These are phyloP conservation scores for Drosophila prosaltans DNA, from an alignment of 1,140 invertebrate genomes.

Conservation along the genomic window DNA sequence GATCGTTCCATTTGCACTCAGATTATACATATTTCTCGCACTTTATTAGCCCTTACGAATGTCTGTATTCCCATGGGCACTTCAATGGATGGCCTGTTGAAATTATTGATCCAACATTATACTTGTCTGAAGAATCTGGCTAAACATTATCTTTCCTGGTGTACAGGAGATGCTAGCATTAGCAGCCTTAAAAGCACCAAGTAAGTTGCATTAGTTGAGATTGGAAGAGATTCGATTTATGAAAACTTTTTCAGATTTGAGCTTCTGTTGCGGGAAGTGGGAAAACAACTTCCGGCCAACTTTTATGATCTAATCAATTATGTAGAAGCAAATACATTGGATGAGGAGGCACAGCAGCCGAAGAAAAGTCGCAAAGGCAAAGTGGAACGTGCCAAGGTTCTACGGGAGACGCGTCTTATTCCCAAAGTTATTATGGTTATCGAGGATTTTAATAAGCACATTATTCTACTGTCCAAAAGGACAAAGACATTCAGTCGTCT, in stretches of 20 bases:
- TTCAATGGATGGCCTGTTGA: conserved; percentile 69
- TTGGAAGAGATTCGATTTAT: background rate
- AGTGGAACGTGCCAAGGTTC: conserved; percentile 84
- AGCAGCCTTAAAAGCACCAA: conserved; percentile 58
- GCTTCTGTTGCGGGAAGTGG: conserved; percentile 84
- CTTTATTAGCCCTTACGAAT: conserved; percentile 64
- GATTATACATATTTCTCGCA: conserved; percentile 68
- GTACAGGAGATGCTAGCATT: conserved; percentile 24
- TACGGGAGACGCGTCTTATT: conserved; percentile 85
- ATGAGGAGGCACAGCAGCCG: conserved; percentile 52
- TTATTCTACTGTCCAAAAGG: conserved; percentile 85
- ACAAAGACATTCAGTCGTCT: conserved; percentile 85
- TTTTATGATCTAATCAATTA: conserved; percentile 85
- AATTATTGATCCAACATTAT: conserved; percentile 72
- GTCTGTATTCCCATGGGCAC: conserved; percentile 66
- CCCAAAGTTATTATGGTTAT: conserved; percentile 85
- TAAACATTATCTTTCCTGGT: conserved; percentile 63
- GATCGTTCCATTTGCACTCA: conserved; percentile 76
- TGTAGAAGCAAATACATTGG: conserved; percentile 84
- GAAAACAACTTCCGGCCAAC: conserved; percentile 84
- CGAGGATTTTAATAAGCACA: conserved; percentile 86
- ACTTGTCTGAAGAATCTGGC: conserved; percentile 71
- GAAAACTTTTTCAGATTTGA: conserved; percentile 84
- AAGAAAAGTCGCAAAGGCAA: conserved; percentile 71
- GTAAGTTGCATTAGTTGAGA: conserved; percentile 35